phyloP scores from a whole-genome alignment of 2,888 invertebrate species.

The Drosophila macrospina region DNA sequence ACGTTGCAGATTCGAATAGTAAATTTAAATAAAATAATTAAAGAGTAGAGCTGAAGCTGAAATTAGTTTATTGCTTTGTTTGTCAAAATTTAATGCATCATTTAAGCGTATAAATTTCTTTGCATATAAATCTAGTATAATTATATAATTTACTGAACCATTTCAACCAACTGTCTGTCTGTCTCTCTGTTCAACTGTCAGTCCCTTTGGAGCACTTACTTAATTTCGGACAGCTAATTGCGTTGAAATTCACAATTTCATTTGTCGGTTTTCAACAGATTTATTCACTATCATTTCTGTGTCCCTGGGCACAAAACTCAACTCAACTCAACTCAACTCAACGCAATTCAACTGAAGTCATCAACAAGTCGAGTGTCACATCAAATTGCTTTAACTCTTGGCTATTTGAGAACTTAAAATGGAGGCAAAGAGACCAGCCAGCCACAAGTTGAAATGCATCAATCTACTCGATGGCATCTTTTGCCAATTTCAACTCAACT shows the following conservation, averaged over 20 bases:
- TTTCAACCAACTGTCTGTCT: constrained; percentile 8
- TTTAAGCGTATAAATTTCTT: constrained; percentile 40
- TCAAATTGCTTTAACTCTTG: constrained; percentile 24
- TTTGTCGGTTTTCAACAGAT: constrained; percentile 22
- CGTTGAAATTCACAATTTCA: constrained; percentile 13
- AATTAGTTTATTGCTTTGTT: constrained; percentile 18
- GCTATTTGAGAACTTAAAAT: constrained; percentile 32
- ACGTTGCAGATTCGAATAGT: not conserved
- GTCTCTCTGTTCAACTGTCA: constrained; percentile 12
- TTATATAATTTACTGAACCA: constrained; percentile 18
- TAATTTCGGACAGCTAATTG: constrained; percentile 42
- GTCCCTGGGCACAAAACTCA: not conserved
- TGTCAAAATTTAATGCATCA: constrained; percentile 38
- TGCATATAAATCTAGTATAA: constrained; percentile 16
- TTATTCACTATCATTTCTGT: constrained; percentile 1
- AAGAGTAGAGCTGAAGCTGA: not conserved
- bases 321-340: no score
- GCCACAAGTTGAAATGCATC: constrained; percentile 11
- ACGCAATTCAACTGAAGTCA: no score
- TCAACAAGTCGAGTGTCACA: constrained; percentile 46
- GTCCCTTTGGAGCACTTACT: constrained; percentile 17
- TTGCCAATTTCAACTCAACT: not conserved
- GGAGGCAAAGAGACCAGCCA: constrained; percentile 9
- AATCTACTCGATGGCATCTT: not conserved
- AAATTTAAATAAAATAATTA: not conserved